A percentile compares a stretch with the other conserved stretches of the same genome.
Conservation (phyloP, 2,113 vertebrate species). For the Gymnogyps californianus region DNA sequence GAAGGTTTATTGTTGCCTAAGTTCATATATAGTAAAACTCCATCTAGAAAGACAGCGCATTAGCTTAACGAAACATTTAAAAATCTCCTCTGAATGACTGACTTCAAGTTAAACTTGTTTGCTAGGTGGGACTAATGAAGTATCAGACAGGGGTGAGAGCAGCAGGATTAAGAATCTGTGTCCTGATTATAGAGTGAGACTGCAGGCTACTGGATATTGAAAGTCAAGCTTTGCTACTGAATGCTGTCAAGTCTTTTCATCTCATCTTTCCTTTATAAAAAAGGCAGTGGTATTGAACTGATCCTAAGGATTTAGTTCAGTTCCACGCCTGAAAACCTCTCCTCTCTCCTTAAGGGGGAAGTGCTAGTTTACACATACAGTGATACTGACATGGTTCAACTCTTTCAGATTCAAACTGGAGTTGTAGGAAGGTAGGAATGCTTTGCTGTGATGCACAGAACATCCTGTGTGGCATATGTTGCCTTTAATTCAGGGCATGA, state of each 20-base stretch:
- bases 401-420: neutral
- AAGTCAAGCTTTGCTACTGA: neutral
- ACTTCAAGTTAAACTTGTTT: neutral
- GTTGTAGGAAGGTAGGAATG: neutral
- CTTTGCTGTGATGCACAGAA: neutral
- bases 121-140: neutral
- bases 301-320: neutral
- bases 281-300: neutral
- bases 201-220: neutral
- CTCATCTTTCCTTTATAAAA: neutral
- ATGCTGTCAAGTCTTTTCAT: neutral
- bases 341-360: neutral
- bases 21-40: neutral
- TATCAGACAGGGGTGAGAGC: neutral
- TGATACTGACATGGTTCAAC: neutral
- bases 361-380: neutral
- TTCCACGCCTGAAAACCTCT: neutral
- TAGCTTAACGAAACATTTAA: neutral
- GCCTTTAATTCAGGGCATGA: neutral
- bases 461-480: fast-evolving
- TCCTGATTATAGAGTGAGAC: neutral
- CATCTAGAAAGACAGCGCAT: neutral
- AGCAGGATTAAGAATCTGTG: neutral
- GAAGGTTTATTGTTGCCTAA: neutral
- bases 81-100: neutral